These are phyloP conservation scores for Syritta pipiens DNA, from an alignment of 2,888 invertebrate genomes.

Conservation along the genomic window DNA sequence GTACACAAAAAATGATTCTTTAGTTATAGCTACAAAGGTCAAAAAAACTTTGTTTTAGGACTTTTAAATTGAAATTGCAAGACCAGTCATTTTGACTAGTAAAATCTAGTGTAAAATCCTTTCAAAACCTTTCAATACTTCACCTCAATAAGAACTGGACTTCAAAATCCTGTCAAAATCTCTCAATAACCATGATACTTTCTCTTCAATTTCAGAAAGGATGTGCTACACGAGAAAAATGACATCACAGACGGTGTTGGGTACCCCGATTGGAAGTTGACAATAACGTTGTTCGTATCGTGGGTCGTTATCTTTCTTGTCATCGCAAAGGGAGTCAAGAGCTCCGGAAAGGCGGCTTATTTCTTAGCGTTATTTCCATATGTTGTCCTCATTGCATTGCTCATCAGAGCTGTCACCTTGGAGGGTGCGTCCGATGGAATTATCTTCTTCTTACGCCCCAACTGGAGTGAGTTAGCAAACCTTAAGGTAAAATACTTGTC, in stretches of 20 bases:
- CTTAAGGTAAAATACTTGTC: slow-evolving; percentile 82
- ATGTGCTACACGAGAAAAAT: slow-evolving; percentile 80
- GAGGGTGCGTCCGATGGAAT: slow-evolving; percentile 88
- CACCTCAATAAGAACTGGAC: no score
- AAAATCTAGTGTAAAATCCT: no score
- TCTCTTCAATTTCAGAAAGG: slow-evolving; percentile 80
- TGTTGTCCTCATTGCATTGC: slow-evolving; percentile 86
- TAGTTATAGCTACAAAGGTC: no score
- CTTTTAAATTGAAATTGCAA: no score
- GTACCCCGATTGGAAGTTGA: slow-evolving; percentile 85
- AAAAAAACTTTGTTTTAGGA: no score
- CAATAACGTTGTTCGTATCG: slow-evolving; percentile 83
- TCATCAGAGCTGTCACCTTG: slow-evolving; percentile 84
- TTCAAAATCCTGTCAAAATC: no score
- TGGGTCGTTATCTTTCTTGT: slow-evolving; percentile 86
- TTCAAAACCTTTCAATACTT: no score
- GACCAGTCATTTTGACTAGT: no score
- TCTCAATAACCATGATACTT: no score
- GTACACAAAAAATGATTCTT: no score
- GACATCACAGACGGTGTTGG: slow-evolving; percentile 79
- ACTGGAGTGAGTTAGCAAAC: slow-evolving; percentile 87
- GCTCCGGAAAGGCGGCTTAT: slow-evolving; percentile 91
- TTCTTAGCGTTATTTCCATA: slow-evolving; percentile 94
- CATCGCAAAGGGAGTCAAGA: slow-evolving; percentile 86
- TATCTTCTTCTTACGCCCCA: slow-evolving; percentile 88